phyloP scores from a whole-genome alignment of 2,797 vertebrate genomes.

The Oreortyx pictus region DNA sequence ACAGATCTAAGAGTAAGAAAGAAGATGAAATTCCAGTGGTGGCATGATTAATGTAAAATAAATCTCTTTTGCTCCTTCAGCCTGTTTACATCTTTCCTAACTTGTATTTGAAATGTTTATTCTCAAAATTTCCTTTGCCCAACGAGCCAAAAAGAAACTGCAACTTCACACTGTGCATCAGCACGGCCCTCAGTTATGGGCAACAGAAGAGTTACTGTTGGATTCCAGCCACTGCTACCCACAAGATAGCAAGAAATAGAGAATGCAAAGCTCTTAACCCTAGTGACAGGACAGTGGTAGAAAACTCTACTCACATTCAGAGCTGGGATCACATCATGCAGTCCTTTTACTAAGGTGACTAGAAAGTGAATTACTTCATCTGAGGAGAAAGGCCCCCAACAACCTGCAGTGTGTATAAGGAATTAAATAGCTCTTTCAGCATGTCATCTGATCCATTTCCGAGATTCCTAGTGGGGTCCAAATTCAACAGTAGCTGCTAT shows the following conservation, averaged over 20 bases:
- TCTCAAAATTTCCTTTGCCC: neutral
- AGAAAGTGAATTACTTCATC: neutral
- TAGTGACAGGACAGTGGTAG: neutral
- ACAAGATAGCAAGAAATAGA: neutral
- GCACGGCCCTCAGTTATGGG: neutral
- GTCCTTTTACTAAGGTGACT: neutral
- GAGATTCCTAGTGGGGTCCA: neutral
- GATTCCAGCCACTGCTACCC: neutral
- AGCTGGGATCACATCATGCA: neutral
- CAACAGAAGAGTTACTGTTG: neutral
- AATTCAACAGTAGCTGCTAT: neutral
- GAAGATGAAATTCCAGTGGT: conserved; percentile 35
- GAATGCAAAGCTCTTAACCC: neutral
- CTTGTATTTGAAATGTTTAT: neutral
- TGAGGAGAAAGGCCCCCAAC: neutral
- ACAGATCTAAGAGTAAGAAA: conserved; percentile 47
- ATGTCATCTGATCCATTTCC: neutral
- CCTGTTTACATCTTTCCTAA: conserved; percentile 5
- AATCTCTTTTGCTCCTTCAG: conserved; percentile 22
- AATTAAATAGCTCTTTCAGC: neutral
- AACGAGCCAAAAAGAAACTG: neutral
- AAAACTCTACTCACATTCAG: neutral
- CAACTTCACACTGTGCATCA: neutral
- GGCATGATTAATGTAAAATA: conserved; percentile 61
- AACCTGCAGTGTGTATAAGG: neutral